Conservation (phyloP, 1,140 invertebrate species). For the Cyclina sinensis region DNA sequence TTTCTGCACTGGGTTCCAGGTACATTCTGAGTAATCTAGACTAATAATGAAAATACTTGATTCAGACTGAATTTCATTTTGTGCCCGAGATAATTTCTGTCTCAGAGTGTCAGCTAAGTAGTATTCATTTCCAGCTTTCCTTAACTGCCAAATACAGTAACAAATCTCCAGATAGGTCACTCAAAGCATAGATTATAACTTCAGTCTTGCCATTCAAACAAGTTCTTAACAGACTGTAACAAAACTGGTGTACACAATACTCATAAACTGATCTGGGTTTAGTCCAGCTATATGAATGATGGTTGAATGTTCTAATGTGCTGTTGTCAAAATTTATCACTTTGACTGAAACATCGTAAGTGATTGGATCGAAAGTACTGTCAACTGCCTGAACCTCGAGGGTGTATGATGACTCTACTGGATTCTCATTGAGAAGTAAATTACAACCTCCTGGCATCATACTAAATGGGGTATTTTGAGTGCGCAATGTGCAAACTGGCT, state of each 20-base stretch:
- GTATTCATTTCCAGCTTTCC: conserved; percentile 33
- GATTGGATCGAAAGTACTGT: conserved; percentile 93
- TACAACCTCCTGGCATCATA: conserved; percentile 91
- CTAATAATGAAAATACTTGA: conserved; percentile 69
- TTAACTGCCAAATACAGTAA: conserved; percentile 64
- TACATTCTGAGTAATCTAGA: conserved; percentile 70
- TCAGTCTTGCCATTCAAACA: conserved; percentile 50
- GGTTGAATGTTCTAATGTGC: conserved; percentile 93
- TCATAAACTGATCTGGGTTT: conserved; percentile 62
- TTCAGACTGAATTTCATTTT: conserved; percentile 61
- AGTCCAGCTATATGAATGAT: conserved; percentile 60
- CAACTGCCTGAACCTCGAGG: conserved; percentile 94
- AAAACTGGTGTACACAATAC: conserved; percentile 55
- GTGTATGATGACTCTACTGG: conserved; percentile 86
- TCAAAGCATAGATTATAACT: conserved; percentile 62
- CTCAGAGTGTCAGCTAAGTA: neutral
- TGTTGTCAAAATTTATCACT: conserved; percentile 93
- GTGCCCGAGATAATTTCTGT: neutral
- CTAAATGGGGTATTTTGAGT: conserved; percentile 88
- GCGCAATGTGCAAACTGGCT: conserved; percentile 92
- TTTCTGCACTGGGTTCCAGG: conserved; percentile 71
- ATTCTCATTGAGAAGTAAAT: conserved; percentile 89
- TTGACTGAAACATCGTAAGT: conserved; percentile 94
- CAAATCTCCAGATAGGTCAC: conserved; percentile 7
- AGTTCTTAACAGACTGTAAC: conserved; percentile 25